Evolutionary conservation across 2,113 vertebrate species (phyloP), one percentile per base, ranked within the genome.

Genomic region (Sinocyclocheilus anophthalmus): DNA sequence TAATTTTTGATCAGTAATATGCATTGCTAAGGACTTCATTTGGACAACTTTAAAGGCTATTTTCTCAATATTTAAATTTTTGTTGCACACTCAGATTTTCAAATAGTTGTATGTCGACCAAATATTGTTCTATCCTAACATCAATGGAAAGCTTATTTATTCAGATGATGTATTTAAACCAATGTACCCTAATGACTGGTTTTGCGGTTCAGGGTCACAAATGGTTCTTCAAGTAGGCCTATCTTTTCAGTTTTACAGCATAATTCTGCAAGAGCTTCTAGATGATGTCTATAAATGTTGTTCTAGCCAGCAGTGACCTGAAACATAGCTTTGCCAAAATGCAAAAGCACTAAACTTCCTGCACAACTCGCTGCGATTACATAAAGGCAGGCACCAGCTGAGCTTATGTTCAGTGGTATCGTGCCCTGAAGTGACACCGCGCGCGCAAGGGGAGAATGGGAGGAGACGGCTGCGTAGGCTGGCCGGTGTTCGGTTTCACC

Each of bases 391-490:
- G 67, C 30, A 73, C 18, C 81, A 84, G 81, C 22, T 59, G 81
- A 84, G 67, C 30, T 73, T 42, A 39, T 73, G 81, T 42, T 73
- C 65, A 83, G 65, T 18, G 48, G 67, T 72, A 83, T 55, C 30
- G n/a, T 86, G 76, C 20, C 81, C 81, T 76, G 70, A 86, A 84
- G 81, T 87, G 90, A 89, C 80, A 84, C 33, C 42, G 76, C 65
- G 85, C 42, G 76, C 65, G 85, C 45, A 67, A 63, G 10, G 42
- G 82, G 33, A 63, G 39, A 11, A 73, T 86, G 84, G 89, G 89
- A 63, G 87, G 86, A 55, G 84, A 78, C 72, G 83, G 65, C 37
- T 3, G 70, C 12, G 59, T 39, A 67, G 53, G 77, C 59, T 82
- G 86, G 84, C 76, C 63, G 87, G 81, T 85, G 30, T 76, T 39